Base-by-base conservation (phyloP, 1,140 invertebrate genomes). In the Plectrocnemia conspersa region DNA sequence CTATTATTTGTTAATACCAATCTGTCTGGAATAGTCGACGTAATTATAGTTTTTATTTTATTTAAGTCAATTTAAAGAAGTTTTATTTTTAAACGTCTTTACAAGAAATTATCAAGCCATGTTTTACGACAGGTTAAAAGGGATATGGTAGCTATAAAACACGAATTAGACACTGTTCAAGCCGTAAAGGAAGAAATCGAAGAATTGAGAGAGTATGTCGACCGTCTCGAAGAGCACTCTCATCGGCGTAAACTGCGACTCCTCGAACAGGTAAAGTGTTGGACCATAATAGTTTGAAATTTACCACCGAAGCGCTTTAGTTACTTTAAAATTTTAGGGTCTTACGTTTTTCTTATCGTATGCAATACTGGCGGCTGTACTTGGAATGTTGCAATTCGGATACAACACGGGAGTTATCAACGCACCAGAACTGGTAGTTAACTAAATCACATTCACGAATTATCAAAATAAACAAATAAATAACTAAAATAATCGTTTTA, bases 321-420 rank as follows among this genome's bases (percentile, higher is more conserved):
- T 6, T 7, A 11, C 7, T 16, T 38, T 9, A 42, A 40, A 15
- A 48, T 58, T 58, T 33, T 89, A 90, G 57, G 79, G 55, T 29
- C 52, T 95, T 61, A 97, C 93, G 55, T 86, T 89, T 67, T 89
- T 92, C 75, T 81, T 98, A 65, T 85, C 89, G 61, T 93, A 95
- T 73, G 86, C 93, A 59, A 95, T 97, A 72, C 82, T 91, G 65
- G 85, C 93, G 48, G 92, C 94, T 48, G 93, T 96, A 59, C 82
- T 97, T 61, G 90, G 97, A n/a, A 98, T 98, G 88, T 82, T 98
- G 64, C 95, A 98, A 74, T 98, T 98, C 74, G 97, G 97, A 61
- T 99, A 96, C 79, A 97, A 98, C 73, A 98, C 94, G 9, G 95
- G 95, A 62, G 95, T 98, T 46, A 95, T 98, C 68, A 99, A 99